Evolutionary conservation across 2,888 invertebrate species (phyloP).

Genomic region (Caenorhabditis sp.): DNA sequence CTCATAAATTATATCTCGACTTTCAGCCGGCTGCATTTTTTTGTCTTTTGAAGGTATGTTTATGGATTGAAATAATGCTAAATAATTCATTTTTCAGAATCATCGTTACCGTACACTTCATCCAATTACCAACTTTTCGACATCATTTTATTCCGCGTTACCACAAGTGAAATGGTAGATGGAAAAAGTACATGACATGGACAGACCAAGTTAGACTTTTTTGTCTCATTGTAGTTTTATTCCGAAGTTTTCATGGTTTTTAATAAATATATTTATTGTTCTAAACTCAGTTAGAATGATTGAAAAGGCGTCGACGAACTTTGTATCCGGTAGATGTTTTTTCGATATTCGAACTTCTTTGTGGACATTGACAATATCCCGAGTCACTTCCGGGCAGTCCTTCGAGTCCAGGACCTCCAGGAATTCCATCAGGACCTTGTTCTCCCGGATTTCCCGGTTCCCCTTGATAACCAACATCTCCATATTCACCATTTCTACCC

Average conservation of each 20-base stretch:
- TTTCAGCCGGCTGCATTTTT: slow-evolving; percentile 46
- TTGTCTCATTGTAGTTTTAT: too few relatives aligned
- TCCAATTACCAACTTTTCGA: slow-evolving; percentile 16
- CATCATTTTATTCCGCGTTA: slow-evolving; percentile 20
- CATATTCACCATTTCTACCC: slow-evolving; percentile 35
- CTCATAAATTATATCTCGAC: slow-evolving; percentile 49
- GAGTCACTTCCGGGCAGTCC: slow-evolving; percentile 34
- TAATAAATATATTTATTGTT: too few relatives aligned
- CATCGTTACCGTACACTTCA: slow-evolving; percentile 18
- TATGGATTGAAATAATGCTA: background rate
- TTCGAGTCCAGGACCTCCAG: slow-evolving; percentile 34
- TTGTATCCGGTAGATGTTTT: slow-evolving; percentile 31
- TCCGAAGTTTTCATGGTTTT: too few relatives aligned
- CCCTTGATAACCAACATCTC: slow-evolving; percentile 34
- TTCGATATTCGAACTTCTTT: slow-evolving; percentile 21
- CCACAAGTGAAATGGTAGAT: slow-evolving; percentile 36
- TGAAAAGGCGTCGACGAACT: slow-evolving; percentile 25
- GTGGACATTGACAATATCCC: slow-evolving; percentile 38
- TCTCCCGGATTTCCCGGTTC: slow-evolving; percentile 38
- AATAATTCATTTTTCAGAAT: slow-evolving; percentile 26
- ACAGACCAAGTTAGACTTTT: too few relatives aligned
- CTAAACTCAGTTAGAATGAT: slow-evolving; percentile 27
- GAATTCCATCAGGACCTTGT: slow-evolving; percentile 36
- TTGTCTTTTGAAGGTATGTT: slow-evolving; percentile 41
- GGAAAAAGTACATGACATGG: too few relatives aligned